A percentile compares a stretch with the other conserved stretches of the same genome.
These are phyloP conservation scores for Carduelis carduelis DNA, from an alignment of 2,797 vertebrate genomes.

Conservation along the genomic window DNA sequence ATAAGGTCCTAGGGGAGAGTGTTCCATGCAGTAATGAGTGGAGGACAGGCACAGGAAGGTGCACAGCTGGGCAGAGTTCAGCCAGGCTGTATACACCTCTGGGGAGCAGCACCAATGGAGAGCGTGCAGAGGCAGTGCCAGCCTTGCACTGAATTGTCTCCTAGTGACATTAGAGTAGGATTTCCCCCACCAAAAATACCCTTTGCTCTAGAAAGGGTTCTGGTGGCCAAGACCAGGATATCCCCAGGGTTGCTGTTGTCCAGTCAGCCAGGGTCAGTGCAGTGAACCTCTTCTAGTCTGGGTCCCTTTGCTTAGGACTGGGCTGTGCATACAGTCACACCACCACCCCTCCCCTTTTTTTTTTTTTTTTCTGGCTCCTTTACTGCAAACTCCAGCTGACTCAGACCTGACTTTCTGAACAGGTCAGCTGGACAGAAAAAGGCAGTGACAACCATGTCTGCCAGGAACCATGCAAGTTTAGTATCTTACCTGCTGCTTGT, in stretches of 20 bases:
- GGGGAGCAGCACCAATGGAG: not conserved
- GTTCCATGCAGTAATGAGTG: not conserved
- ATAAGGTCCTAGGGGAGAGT: not conserved
- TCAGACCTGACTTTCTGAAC: conserved; percentile 12
- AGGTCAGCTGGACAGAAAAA: not conserved
- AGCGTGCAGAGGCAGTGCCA: not conserved
- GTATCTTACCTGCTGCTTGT: not conserved
- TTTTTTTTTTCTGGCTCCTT: not conserved
- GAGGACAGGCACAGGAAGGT: not conserved
- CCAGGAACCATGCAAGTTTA: not conserved
- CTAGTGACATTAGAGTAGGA: not conserved
- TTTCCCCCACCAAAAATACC: not conserved
- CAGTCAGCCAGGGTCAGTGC: not conserved
- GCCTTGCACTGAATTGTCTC: not conserved
- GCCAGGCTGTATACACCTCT: fast-evolving
- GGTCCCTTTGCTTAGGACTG: not conserved
- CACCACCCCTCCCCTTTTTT: not conserved
- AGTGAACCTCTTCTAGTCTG: not conserved
- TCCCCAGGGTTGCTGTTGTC: not conserved
- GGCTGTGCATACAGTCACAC: not conserved
- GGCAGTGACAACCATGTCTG: not conserved
- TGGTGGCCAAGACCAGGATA: not conserved
- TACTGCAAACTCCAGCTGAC: not conserved
- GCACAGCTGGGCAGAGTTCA: not conserved
- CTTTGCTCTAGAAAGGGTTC: not conserved